Evolutionary conservation across 2,113 vertebrate genomes (phyloP).

Genomic region (Thunnus thynnus): DNA sequence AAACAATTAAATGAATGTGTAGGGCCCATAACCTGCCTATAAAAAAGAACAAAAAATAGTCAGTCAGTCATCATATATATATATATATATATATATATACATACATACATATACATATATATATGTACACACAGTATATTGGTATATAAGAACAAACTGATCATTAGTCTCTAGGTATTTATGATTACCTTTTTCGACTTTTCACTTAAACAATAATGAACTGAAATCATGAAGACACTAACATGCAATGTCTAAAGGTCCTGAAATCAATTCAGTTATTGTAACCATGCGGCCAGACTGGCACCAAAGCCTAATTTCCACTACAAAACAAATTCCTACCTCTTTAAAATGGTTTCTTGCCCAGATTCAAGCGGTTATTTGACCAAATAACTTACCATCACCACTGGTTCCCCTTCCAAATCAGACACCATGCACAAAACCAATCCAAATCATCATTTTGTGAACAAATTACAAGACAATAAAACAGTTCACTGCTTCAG

Average conservation of each 20-base stretch:
- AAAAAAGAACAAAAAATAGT: slow-evolving; percentile 57
- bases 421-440: slow-evolving; percentile 78
- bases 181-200: neutral
- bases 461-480: slow-evolving; percentile 71
- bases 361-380: slow-evolving; percentile 69
- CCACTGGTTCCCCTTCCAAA: slow-evolving; percentile 71
- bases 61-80: slow-evolving; percentile 30
- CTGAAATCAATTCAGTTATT: slow-evolving; percentile 14
- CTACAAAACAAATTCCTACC: slow-evolving; percentile 80
- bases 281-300: slow-evolving; percentile 33
- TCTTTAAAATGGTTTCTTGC: slow-evolving; percentile 74
- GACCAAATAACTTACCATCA: slow-evolving; percentile 82
- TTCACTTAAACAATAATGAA: neutral
- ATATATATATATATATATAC: too few species aligned
- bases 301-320: slow-evolving; percentile 25
- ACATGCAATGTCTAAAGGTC: slow-evolving; percentile 53
- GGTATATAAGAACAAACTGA: too few species aligned
- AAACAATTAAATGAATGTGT: slow-evolving; percentile 44
- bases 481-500: neutral
- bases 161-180: too few species aligned
- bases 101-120: neutral
- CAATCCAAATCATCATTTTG: slow-evolving; percentile 69
- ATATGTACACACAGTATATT: too few species aligned
- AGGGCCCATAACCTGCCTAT: slow-evolving; percentile 44
- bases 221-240: slow-evolving; percentile 17